Conservation (phyloP, 1,140 invertebrate species). For the Hyposmocoma kahamanoa region DNA sequence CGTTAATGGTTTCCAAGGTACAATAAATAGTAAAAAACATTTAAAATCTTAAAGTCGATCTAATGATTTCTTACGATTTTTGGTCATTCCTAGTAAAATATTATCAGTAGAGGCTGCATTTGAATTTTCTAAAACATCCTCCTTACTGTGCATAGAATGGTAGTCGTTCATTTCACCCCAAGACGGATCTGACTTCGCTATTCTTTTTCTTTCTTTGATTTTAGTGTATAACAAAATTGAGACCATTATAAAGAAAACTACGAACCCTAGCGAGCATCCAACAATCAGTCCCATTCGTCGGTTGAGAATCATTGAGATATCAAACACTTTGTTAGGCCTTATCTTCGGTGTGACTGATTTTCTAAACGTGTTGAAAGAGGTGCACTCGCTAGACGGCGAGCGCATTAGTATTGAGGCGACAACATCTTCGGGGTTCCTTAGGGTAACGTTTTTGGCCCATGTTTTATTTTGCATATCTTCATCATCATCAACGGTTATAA, state of each 20-base stretch:
- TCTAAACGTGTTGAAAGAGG: conserved; percentile 52
- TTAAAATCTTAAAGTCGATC: conserved; percentile 37
- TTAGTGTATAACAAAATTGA: conserved; percentile 63
- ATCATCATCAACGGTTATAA: conserved; percentile 29
- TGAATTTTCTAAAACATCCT: conserved; percentile 59
- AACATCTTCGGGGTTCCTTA: conserved; percentile 42
- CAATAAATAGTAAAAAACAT: too few relatives aligned
- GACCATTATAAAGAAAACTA: conserved; percentile 67
- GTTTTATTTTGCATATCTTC: conserved; percentile 33
- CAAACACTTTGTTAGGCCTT: conserved; percentile 42
- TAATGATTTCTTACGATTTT: conserved; percentile 50
- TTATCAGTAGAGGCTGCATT: conserved; percentile 64
- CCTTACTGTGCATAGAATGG: conserved; percentile 65
- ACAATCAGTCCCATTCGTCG: conserved; percentile 62
- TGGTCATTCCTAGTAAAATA: conserved; percentile 61
- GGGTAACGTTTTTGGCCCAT: conserved; percentile 31
- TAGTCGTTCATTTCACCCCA: conserved; percentile 69
- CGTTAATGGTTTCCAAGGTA: conserved; percentile 17
- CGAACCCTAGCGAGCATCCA: conserved; percentile 56
- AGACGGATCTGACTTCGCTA: conserved; percentile 61
- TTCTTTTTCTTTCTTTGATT: conserved; percentile 63
- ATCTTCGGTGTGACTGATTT: conserved; percentile 36
- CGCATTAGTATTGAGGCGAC: conserved; percentile 45
- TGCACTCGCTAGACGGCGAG: conserved; percentile 56
- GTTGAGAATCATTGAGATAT: conserved; percentile 50